A percentile compares a stretch with the other conserved stretches of the same genome.
These are phyloP conservation scores for Aporophyla lueneburgensis DNA, from an alignment of 2,888 invertebrate genomes.

Conservation along the genomic window DNA sequence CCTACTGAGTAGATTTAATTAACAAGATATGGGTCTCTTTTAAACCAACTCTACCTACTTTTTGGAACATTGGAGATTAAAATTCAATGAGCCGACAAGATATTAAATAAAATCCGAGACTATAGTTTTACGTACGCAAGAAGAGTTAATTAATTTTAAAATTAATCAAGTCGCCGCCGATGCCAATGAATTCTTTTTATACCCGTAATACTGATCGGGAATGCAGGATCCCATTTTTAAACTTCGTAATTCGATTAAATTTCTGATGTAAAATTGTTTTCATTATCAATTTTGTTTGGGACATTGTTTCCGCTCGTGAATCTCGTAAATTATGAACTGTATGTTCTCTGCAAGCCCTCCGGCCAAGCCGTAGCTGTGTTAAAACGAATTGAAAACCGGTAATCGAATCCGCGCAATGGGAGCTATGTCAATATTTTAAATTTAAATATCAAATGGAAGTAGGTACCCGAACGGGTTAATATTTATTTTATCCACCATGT, in stretches of 20 bases:
- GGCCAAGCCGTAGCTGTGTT: conserved; percentile 84
- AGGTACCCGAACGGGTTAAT: conserved; percentile 75
- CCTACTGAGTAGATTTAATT: conserved; percentile 90
- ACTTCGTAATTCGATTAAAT: conserved; percentile 84
- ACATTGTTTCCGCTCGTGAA: conserved; percentile 86
- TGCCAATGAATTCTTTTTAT: conserved; percentile 71
- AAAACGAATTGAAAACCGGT: conserved; percentile 90
- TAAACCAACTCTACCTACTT: conserved; percentile 88
- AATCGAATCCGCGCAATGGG: conserved; percentile 89
- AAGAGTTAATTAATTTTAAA: conserved; percentile 70
- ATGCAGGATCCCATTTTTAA: conserved; percentile 78
- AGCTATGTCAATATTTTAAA: conserved; percentile 89
- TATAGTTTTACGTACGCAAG: conserved; percentile 74
- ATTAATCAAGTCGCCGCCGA: conserved; percentile 67
- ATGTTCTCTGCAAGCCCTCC: conserved; percentile 85
- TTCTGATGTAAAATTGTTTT: conserved; percentile 88
- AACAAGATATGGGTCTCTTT: conserved; percentile 90
- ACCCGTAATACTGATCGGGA: conserved; percentile 70
- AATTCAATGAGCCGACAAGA: conserved; percentile 86
- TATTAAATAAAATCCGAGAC: conserved; percentile 80
- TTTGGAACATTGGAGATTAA: conserved; percentile 88
- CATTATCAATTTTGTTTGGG: conserved; percentile 87
- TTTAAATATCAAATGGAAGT: conserved; percentile 87
- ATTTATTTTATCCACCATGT: conserved; percentile 82
- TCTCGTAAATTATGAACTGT: conserved; percentile 88